A percentile compares a stretch with the other conserved stretches of the same genome.
These are phyloP conservation scores for Aulostomus chinensis DNA, from an alignment of 2,797 vertebrate species.

Conservation along the genomic window DNA sequence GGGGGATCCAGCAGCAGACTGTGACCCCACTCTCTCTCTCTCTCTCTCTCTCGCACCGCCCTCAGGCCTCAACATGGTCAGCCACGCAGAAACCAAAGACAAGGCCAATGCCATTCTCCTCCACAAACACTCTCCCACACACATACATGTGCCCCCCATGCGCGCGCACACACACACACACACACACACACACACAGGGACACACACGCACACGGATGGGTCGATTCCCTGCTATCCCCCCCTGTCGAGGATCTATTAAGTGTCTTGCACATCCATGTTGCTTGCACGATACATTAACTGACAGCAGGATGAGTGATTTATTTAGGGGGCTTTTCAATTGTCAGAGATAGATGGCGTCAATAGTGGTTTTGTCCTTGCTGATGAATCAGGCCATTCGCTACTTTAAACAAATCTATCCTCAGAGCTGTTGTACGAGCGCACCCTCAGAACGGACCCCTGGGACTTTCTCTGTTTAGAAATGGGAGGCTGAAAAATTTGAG, in stretches of 20 bases:
- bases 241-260: slow-evolving; percentile 64
- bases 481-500: not conserved
- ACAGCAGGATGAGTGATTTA: slow-evolving; percentile 74
- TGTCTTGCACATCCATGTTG: slow-evolving; percentile 59
- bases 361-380: slow-evolving; percentile 67
- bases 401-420: slow-evolving; percentile 64
- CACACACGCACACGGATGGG: slow-evolving; percentile 29
- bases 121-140: slow-evolving; percentile 19
- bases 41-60: slow-evolving; percentile 52
- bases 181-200: slow-evolving; percentile 11
- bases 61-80: slow-evolving; percentile 59
- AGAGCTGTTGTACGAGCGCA: slow-evolving; percentile 18
- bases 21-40: slow-evolving; percentile 68
- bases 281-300: slow-evolving; percentile 63
- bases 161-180: not conserved
- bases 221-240: slow-evolving; percentile 53
- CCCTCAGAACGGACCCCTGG: slow-evolving; percentile 15
- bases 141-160: slow-evolving; percentile 7
- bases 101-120: slow-evolving; percentile 63
- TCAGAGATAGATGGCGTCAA: slow-evolving; percentile 76
- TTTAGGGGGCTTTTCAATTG: slow-evolving; percentile 64
- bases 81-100: slow-evolving; percentile 70
- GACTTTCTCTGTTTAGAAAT: slow-evolving; percentile 16
- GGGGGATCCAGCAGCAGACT: slow-evolving; percentile 63
- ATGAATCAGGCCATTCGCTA: slow-evolving; percentile 70